phyloP scores from a whole-genome alignment of 2,888 invertebrate species.

The Cremastinae sp. region DNA sequence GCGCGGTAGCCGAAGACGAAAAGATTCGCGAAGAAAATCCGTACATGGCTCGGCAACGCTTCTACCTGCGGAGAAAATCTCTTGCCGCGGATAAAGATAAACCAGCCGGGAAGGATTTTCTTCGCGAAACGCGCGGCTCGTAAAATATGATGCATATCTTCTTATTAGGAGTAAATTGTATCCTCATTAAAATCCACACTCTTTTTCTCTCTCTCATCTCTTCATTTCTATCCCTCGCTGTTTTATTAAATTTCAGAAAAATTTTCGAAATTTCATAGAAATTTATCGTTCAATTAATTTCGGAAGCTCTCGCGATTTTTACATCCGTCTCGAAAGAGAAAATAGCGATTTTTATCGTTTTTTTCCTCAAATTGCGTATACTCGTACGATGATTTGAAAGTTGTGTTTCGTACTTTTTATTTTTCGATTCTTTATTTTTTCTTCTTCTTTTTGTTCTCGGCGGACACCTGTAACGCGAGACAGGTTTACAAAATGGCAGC shows the following conservation, averaged over 20 bases:
- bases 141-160: constrained; percentile 78
- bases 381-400: no score
- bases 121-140: constrained; percentile 65
- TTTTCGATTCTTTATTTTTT: background rate
- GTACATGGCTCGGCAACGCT: constrained; percentile 50
- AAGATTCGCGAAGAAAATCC: constrained; percentile 52
- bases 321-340: no score
- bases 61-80: constrained; percentile 16
- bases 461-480: constrained; percentile 41
- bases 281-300: no score
- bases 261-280: no score
- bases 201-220: constrained; percentile 47
- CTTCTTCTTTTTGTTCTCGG: constrained; percentile 7
- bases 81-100: constrained; percentile 10
- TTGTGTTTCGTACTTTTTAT: no score
- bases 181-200: constrained; percentile 71
- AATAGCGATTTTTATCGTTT: no score
- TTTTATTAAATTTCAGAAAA: constrained; percentile 7
- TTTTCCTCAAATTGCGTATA: no score
- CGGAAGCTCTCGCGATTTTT: no score
- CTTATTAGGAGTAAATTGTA: constrained; percentile 78
- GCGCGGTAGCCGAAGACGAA: no score
- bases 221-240: no score
- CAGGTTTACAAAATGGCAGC: constrained; percentile 14
- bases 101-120: constrained; percentile 11